phyloP scores from a whole-genome alignment of 2,113 vertebrate genomes.

The Lates calcarifer region DNA sequence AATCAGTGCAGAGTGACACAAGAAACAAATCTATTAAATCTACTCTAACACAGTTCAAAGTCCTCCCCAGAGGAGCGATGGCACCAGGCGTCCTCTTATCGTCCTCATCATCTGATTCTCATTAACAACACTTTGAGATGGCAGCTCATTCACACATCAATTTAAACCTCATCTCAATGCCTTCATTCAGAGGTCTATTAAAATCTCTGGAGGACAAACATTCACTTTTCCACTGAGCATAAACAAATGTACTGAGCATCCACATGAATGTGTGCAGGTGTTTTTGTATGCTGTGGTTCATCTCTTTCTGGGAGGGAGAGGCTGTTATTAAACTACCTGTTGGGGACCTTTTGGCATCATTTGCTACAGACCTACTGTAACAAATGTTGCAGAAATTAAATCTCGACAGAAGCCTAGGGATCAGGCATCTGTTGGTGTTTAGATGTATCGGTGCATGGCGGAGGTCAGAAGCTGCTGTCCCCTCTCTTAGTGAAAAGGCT shows the following conservation, averaged over 20 bases:
- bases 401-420: slow-evolving; percentile 24
- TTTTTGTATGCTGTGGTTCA: slow-evolving; percentile 5
- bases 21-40: background rate
- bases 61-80: background rate
- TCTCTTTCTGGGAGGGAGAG: background rate
- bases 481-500: slow-evolving; percentile 43
- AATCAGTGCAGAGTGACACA: background rate
- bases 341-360: slow-evolving; percentile 30
- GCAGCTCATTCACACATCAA: background rate
- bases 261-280: background rate
- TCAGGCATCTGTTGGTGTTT: slow-evolving; percentile 34
- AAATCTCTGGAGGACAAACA: slow-evolving; percentile 20
- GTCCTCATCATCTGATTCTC: background rate
- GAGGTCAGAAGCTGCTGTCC: slow-evolving; percentile 40
- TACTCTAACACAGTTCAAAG: background rate
- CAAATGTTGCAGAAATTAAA: slow-evolving; percentile 37
- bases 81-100: background rate
- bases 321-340: background rate
- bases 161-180: background rate
- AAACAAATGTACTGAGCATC: background rate
- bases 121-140: background rate
- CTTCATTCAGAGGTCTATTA: background rate
- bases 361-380: slow-evolving; percentile 9
- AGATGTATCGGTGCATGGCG: slow-evolving; percentile 21
- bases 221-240: background rate